Percentiles rank a stretch among this genome's conserved stretches.
These are phyloP conservation scores for Acleris emargana DNA, from an alignment of 2,888 invertebrate species.

Conservation along the genomic window DNA sequence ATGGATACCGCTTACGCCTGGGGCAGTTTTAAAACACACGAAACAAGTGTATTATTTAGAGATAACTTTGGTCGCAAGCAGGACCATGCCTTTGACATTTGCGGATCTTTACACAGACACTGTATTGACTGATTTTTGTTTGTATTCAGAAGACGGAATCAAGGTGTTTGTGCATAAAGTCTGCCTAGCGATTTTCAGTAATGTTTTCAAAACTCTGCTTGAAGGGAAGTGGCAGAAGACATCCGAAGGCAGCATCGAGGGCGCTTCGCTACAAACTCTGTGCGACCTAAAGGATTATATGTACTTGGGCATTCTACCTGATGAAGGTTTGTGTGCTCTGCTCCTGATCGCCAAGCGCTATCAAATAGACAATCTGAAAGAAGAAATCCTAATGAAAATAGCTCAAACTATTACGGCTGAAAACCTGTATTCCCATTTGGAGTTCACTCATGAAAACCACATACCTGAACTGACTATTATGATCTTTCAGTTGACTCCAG, in stretches of 20 bases:
- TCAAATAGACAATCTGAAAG: constrained; percentile 59
- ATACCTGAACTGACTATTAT: constrained; percentile 40
- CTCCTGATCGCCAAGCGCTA: constrained; percentile 56
- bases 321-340: constrained; percentile 51
- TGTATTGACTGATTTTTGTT: constrained; percentile 59
- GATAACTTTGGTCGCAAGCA: not conserved
- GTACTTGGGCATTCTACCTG: constrained; percentile 54
- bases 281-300: constrained; percentile 57
- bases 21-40: too few species aligned
- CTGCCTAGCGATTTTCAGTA: constrained; percentile 57
- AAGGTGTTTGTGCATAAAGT: constrained; percentile 56
- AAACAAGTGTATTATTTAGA: too few species aligned
- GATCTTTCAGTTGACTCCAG: not conserved
- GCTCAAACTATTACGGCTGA: constrained; percentile 44
- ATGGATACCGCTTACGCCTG: too few species aligned
- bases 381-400: constrained; percentile 53
- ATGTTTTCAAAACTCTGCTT: constrained; percentile 57
- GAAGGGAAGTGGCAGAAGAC: constrained; percentile 57
- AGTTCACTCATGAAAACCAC: constrained; percentile 57
- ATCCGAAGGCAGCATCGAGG: constrained; percentile 51
- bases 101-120: constrained; percentile 46
- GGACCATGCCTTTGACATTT: not conserved
- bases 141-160: constrained; percentile 58
- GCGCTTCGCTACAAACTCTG: constrained; percentile 51
- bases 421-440: constrained; percentile 49